Evolutionary conservation across 2,113 vertebrate species (phyloP).

Genomic region (Jacana jacana): DNA sequence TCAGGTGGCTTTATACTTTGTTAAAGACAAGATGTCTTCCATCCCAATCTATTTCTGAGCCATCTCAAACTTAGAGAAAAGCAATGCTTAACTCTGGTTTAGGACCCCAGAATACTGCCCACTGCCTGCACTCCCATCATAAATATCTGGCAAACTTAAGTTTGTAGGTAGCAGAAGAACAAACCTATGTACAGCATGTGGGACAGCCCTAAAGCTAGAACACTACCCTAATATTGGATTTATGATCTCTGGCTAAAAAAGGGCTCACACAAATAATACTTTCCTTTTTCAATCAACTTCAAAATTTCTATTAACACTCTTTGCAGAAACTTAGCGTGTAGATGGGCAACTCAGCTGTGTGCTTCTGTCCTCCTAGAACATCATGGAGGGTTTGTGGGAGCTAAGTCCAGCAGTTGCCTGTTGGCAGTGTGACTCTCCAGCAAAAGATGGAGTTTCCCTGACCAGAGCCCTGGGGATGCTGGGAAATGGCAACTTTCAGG

Average conservation of each 20-base stretch:
- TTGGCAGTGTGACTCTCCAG: accelerated
- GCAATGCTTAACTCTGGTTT: neutral
- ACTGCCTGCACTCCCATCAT: neutral
- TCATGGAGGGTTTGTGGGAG: neutral
- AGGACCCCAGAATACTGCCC: neutral
- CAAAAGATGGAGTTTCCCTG: neutral
- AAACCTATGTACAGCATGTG: neutral
- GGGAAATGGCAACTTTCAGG: neutral
- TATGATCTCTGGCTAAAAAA: neutral
- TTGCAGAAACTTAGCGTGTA: neutral
- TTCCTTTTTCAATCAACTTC: neutral
- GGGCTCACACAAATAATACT: too few relatives aligned
- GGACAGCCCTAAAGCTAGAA: neutral
- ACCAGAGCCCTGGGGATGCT: accelerated
- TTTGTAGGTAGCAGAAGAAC: neutral
- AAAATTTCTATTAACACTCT: neutral
- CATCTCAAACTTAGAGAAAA: too few relatives aligned
- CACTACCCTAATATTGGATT: neutral
- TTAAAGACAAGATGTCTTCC: neutral
- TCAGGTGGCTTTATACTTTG: neutral
- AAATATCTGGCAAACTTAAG: neutral
- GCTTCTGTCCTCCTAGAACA: neutral
- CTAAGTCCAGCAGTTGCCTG: neutral
- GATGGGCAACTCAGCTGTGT: neutral
- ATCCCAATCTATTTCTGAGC: neutral